Base-by-base conservation (phyloP, 2,888 invertebrate species). In the Clivina fossor region DNA sequence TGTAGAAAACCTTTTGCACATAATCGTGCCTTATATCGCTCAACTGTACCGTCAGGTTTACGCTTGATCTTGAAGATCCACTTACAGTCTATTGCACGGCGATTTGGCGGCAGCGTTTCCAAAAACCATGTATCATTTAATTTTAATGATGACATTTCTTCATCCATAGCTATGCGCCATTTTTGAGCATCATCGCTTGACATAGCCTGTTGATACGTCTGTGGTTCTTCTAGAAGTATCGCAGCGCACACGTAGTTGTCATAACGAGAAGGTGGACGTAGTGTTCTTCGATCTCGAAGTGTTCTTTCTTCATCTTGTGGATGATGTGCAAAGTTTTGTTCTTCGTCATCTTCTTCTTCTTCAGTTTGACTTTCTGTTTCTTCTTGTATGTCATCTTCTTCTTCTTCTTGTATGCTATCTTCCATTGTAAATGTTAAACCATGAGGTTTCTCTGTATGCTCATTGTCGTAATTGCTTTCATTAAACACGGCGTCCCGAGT, bases 401-500 rank as follows among this genome's bases (percentile, higher is more conserved):
- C n/a, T n/a, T n/a, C n/a, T n/a, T n/a, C n/a, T n/a, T n/a, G n/a
- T n/a, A n/a, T n/a, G n/a, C n/a, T n/a, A n/a, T n/a, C n/a, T 47
- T 40, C 22, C 11, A 11, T 32, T 35, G 24, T 24, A 18, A 19
- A 19, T 32, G 28, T 41, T 16, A 28, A 20, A 43, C 37, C 19
- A 9, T 30, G 13, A 19, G 24, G 13, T 7, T 44, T 13, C 49
- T 46, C 18, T 15, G 4, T 43, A 33, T 41, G 16, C 13, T 22
- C n/a, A 18, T 22, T 24, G 46, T 24, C 24, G 9, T 16, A 37
- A 3, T 33, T 38, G 18, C 44, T 40, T 26, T 66, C 64, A 20
- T 63, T 53, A 38, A 66, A 63, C 7, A 50, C 47, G 5, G 65
- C 63, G 53, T 64, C 56, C 22, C 61, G 58, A n/a, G 62, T 61